Base-by-base conservation (phyloP, 2,888 invertebrate species). In the Terebella lapidaria region DNA sequence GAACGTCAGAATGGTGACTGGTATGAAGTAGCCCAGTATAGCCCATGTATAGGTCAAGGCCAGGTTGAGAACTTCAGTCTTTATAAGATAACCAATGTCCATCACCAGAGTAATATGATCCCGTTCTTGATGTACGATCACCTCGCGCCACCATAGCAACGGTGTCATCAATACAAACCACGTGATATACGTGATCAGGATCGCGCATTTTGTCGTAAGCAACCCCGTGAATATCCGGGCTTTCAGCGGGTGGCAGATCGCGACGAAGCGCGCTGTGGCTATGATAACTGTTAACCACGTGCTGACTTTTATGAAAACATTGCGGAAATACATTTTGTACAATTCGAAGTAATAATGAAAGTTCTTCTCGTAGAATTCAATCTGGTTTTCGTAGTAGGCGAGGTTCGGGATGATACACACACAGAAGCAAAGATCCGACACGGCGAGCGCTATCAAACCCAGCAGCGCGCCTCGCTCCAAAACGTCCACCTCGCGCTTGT, bases 231-330 rank as follows among this genome's bases (percentile, higher is more conserved):
- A 63, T 61, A 75, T 72, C 24, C 76, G 66, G 1, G 78, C 77
- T 58, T 70, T 71, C 55, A 78, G 72, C 1, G 78, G 77, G 59
- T 78, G 75, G 66, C 78, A 78, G 24, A 78, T 75, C 35, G 75
- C 78, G 20, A 76, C 62, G 57, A 77, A 78, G 18, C 78, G 63
- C 51, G 76, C 77, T 0, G 71, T 74, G 3, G 77, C 78, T 72
- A 78, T 75, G 26, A 74, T 70, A 2, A 77, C 74, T n/a, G 76
- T 78, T 46, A 78, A 67, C 74, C 75, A 76, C 1, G 78, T 78
- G 64, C 76, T 76, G 46, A 73, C 72, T 35, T 77, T 70, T 54
- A 77, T 77, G 67, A 78, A 78, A 57, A 76, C 68, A 24, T 77
- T 77, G 46, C 76, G 77, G n/a, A 75, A 63, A 10, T 73, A 72